Percentiles rank a stretch among this genome's conserved stretches.
phyloP scores from a whole-genome alignment of 1,140 invertebrate species.

The Drosophila takahashii region DNA sequence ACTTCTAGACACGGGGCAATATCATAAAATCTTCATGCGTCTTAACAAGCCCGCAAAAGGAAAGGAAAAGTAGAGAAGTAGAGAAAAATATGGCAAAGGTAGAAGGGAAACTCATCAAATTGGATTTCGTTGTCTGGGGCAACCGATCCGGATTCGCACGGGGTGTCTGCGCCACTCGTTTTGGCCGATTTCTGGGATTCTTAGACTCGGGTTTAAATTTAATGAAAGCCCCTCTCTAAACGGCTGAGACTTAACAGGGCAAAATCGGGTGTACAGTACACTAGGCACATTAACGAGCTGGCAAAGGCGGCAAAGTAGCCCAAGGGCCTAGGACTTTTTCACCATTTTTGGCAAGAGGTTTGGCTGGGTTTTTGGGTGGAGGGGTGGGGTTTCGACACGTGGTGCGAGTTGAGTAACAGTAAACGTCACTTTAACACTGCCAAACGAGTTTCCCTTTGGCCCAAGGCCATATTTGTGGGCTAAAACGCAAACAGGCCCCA shows the following conservation, averaged over 20 bases:
- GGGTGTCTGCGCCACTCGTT: conserved; percentile 34
- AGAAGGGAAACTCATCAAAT: conserved; percentile 60
- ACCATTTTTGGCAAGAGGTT: conserved; percentile 18
- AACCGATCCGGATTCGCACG: conserved; percentile 32
- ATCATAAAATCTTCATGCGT: not conserved
- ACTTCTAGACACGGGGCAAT: conserved; percentile 6
- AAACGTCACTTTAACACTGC: conserved; percentile 73
- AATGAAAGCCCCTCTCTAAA: conserved; percentile 62
- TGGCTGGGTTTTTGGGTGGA: not conserved
- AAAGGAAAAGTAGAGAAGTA: not conserved
- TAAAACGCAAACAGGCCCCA: conserved; percentile 52
- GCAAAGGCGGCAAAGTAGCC: conserved; percentile 29
- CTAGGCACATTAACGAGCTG: conserved; percentile 49
- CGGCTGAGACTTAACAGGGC: conserved; percentile 3
- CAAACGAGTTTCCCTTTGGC: conserved; percentile 44
- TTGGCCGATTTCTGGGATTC: conserved; percentile 36
- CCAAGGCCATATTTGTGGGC: conserved; percentile 33
- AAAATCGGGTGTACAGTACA: not conserved
- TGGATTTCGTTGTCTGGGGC: conserved; percentile 67
- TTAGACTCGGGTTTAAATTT: conserved; percentile 65
- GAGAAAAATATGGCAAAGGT: conserved; percentile 17
- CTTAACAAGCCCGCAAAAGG: conserved; percentile 38
- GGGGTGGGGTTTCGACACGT: conserved; percentile 16
- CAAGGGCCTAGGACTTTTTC: conserved; percentile 45
- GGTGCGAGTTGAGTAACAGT: conserved; percentile 59